phyloP scores from a whole-genome alignment of 2,888 invertebrate species.

The Phania funesta region DNA sequence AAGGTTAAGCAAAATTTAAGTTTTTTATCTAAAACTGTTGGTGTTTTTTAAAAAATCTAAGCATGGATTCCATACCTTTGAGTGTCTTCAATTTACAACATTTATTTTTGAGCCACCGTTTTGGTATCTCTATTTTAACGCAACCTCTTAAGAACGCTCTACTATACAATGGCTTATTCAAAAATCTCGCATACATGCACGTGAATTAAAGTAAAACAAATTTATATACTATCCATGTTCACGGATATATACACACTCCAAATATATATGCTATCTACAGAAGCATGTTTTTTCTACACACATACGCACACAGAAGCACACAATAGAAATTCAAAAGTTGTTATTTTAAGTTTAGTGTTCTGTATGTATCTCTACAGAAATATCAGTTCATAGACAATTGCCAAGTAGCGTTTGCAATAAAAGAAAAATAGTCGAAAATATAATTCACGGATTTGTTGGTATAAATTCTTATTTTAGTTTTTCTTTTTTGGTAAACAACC shows the following conservation, averaged over 20 bases:
- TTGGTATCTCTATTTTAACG: neutral
- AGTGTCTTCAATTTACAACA: neutral
- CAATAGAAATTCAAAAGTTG: neutral
- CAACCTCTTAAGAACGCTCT: neutral
- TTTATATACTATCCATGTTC: no score
- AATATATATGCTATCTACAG: neutral
- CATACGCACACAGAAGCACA: no score
- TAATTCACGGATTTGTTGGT: conserved; percentile 46
- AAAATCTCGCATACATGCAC: neutral
- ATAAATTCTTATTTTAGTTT: conserved; percentile 27
- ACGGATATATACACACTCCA: neutral
- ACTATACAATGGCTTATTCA: conserved; percentile 5
- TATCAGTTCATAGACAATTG: conserved; percentile 26
- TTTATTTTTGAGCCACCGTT: neutral
- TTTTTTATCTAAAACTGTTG: no score
- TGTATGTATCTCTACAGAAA: neutral
- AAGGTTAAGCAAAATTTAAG: no score
- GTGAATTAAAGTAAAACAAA: no score
- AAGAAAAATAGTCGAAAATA: conserved; percentile 15
- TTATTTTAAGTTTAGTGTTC: neutral
- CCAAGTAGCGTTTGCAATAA: neutral
- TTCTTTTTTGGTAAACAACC: conserved; percentile 49
- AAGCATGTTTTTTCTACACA: neutral
- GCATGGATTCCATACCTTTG: neutral
- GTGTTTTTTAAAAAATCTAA: no score